phyloP scores from a whole-genome alignment of 2,888 invertebrate species.

The Tanytarsus gracilentus region DNA sequence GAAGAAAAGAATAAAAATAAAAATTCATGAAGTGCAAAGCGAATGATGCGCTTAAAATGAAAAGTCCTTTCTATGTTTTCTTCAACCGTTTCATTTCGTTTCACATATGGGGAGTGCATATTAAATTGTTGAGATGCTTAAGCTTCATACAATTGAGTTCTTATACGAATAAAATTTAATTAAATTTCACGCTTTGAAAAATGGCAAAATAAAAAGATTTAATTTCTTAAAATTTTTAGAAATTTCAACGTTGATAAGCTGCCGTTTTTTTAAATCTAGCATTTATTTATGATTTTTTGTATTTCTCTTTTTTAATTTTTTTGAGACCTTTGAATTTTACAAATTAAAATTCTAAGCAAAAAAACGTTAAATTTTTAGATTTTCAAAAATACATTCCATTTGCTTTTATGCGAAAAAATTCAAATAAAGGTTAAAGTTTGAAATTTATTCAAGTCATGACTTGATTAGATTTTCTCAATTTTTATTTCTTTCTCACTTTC shows the following conservation, averaged over 20 bases:
- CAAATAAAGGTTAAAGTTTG: background rate
- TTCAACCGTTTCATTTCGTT: background rate
- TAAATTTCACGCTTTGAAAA: slow-evolving; percentile 22
- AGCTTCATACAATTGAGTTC: background rate
- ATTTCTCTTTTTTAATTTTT: no score
- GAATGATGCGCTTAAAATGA: background rate
- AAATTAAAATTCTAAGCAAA: no score
- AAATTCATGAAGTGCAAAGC: slow-evolving; percentile 4
- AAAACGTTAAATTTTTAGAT: no score
- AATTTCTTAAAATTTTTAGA: background rate
- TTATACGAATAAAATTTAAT: slow-evolving; percentile 13
- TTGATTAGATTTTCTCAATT: slow-evolving; percentile 27
- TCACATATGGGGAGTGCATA: background rate
- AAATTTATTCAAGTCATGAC: background rate
- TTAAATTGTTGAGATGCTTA: slow-evolving; percentile 14
- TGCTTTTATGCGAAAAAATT: background rate
- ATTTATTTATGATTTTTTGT: no score
- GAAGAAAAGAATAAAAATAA: background rate
- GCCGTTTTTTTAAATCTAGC: no score
- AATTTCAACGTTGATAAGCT: no score
- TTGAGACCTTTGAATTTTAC: no score
- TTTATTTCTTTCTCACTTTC: slow-evolving; percentile 10
- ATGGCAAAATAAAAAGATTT: slow-evolving; percentile 7
- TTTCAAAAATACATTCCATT: no score
- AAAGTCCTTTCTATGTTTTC: background rate